Base-by-base conservation (phyloP, 2,113 vertebrate genomes). In the Esox niger region DNA sequence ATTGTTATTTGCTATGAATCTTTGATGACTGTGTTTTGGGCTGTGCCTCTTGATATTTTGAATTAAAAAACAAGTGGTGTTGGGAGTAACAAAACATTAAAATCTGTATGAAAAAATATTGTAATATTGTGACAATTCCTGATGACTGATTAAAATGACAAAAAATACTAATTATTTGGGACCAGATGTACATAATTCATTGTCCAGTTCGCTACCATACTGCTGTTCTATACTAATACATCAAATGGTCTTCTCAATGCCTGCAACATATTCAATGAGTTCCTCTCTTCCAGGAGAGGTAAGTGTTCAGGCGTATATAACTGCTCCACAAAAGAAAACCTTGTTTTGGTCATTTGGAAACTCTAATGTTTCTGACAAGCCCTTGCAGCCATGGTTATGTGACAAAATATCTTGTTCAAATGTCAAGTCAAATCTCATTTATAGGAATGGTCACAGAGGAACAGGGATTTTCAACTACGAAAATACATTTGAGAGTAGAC, bases 1-100 rank as follows among this genome's bases (percentile, higher is more conserved):
- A 76, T 59, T 32, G 27, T 72, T 57, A 58, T 77, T 76, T 74
- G 74, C n/a, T 55, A 55, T 69, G 43, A 64, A 81, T 71, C 54
- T 72, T 79, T 80, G 30, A 84, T 70, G 52, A 62, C n/a, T 27
- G 7, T 31, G 66, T 79, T 73, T 74, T 64, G 55, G 66, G 56
- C 31, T 69, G 61, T 59, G 55, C 13, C 47, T 74, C 59, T 75
- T 7, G 29, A 56, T 54, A 58, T 23, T 4, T 57, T n/a, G n/a
- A n/a, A n/a, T n/a, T n/a, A n/a, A n/a, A n/a, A n/a, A n/a, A n/a
- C n/a, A n/a, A n/a, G n/a, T n/a, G n/a, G n/a, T n/a, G n/a, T 38
- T 38, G 15, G 13, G 15, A 38, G 35, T 38, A 13, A 3, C 35
- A 38, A 13, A 13, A 13, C 35, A 38, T 38, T 13, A 38, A 54